These are phyloP conservation scores for Fissipunctia ypsillon DNA, from an alignment of 2,888 invertebrate genomes.

Conservation along the genomic window DNA sequence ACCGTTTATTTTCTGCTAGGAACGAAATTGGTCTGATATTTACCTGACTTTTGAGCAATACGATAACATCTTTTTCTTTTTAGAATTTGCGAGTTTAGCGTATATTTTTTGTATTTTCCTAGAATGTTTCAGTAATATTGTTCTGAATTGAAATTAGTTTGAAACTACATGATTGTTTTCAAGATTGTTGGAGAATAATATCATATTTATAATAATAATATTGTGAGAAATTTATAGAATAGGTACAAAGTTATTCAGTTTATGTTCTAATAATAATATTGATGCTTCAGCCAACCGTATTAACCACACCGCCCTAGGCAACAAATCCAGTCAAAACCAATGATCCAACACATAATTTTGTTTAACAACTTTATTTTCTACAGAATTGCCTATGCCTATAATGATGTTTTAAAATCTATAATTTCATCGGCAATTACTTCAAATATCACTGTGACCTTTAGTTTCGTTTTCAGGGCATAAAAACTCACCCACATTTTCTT, in stretches of 20 bases:
- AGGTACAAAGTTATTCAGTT: neutral
- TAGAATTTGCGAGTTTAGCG: constrained; percentile 18
- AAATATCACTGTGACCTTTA: constrained; percentile 61
- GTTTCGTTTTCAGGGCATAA: constrained; percentile 18
- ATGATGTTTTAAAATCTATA: constrained; percentile 51
- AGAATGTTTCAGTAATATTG: constrained; percentile 35
- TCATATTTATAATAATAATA: too few species aligned
- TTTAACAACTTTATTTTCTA: constrained; percentile 49
- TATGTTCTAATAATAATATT: constrained; percentile 26
- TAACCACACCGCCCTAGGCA: constrained; percentile 29
- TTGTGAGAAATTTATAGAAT: neutral
- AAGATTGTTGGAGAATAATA: constrained; percentile 15
- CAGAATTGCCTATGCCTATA: constrained; percentile 42
- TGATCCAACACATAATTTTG: constrained; percentile 36
- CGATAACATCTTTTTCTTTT: constrained; percentile 41
- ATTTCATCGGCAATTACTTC: constrained; percentile 55
- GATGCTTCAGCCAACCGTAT: neutral
- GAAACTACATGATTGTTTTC: constrained; percentile 6
- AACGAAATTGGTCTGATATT: constrained; percentile 51
- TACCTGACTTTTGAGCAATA: constrained; percentile 47
- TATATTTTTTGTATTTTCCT: neutral
- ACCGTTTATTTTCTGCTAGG: constrained; percentile 64
- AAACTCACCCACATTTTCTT: constrained; percentile 31
- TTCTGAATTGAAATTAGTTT: constrained; percentile 28
- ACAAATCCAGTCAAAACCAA: constrained; percentile 25